Percentiles rank a stretch among this genome's conserved stretches.
phyloP scores from a whole-genome alignment of 2,113 vertebrate genomes.

The Casuarius casuarius region DNA sequence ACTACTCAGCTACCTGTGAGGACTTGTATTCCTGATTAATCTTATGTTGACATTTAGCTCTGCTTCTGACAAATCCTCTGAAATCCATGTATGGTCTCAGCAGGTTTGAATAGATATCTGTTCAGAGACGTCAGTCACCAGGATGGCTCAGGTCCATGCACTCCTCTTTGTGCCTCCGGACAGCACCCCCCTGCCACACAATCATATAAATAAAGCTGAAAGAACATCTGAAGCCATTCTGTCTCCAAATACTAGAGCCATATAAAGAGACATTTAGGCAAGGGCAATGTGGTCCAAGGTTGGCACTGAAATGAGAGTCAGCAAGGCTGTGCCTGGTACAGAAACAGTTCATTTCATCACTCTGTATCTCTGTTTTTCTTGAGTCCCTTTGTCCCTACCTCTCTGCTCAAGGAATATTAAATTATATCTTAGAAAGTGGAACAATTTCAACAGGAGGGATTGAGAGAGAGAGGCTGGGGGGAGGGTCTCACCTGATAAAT shows the following conservation, averaged over 20 bases:
- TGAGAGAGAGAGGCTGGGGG: neutral
- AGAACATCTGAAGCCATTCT: neutral
- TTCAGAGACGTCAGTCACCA: neutral
- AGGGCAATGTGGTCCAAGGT: neutral
- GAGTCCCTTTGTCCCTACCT: neutral
- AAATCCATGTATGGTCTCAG: slow-evolving; percentile 13
- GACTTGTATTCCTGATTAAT: slow-evolving; percentile 16
- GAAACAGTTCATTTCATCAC: neutral
- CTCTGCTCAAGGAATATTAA: neutral
- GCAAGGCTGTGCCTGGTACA: neutral
- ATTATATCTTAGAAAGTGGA: neutral
- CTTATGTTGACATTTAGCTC: neutral
- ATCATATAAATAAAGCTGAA: neutral
- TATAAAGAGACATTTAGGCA: neutral
- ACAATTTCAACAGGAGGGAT: neutral
- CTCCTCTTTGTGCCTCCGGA: neutral
- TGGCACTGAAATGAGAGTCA: neutral
- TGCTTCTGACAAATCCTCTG: slow-evolving; percentile 10
- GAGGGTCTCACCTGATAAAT: neutral
- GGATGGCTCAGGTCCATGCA: neutral
- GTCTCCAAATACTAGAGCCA: neutral
- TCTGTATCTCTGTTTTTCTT: neutral
- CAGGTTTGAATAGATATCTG: neutral
- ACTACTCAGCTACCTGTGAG: slow-evolving; percentile 18
- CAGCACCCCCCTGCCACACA: neutral